Evolutionary conservation across 1,140 invertebrate genomes (phyloP), one percentile per base, ranked within the genome.

Genomic region (Hestina assimilis): DNA sequence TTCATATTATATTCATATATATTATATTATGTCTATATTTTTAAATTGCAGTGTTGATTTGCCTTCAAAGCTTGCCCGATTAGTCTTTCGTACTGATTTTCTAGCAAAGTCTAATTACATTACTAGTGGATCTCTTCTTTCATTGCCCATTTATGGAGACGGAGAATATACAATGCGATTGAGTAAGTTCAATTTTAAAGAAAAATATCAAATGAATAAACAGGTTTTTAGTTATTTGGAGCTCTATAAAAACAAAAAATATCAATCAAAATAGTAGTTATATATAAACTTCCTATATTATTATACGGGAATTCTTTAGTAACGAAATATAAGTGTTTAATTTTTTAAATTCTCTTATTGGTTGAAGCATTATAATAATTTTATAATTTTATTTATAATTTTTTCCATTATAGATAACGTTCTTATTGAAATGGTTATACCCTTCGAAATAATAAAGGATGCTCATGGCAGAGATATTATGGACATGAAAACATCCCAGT

Each of bases 371-470:
- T 9, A 23, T 9, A 2, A 8, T 28, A 28, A 2, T 28, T 3
- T 9, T 28, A 2, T 28, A 9, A 28, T 9, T n/a, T n/a, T n/a
- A 9, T 28, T 28, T 28, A 28, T 4, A 28, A 4, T 28, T 28
- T 35, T 23, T 2, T n/a, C 3, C 7, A 3, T 29, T 46, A 29
- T 23, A 46, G 42, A 17, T 4, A 26, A 46, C 9, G 26, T 19
- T 9, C 42, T 29, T 5, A 50, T 50, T 12, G 31, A 50, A 14
- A 33, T 48, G 20, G 29, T 29, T 1, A 24, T 50, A 23, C 46
- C 46, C 6, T 50, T 35, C 8, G 46, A 50, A 11, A 35, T 50
- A 7, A 15, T 35, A 24, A 50, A 50, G 38, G 31, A 50, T 31
- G 20, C 21, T 9, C 1, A 38, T 6, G 46, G 46, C 6, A 50